These are phyloP conservation scores for Zhuqinia jingwanae DNA, from an alignment of 2,888 invertebrate species.

Conservation along the genomic window DNA sequence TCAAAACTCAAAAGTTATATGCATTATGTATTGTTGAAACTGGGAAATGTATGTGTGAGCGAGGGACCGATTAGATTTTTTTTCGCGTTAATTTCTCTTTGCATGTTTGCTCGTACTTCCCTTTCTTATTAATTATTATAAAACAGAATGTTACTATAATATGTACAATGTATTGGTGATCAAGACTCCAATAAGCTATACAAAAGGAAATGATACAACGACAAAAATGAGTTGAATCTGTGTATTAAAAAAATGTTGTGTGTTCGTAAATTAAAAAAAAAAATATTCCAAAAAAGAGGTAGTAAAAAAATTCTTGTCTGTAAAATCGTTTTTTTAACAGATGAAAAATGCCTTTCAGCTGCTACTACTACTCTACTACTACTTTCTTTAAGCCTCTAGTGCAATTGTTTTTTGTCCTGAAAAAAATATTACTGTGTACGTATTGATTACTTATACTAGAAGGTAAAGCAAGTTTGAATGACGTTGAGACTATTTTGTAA, in stretches of 20 bases:
- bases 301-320: not conserved
- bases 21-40: too few relatives aligned
- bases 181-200: conserved; percentile 19
- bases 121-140: conserved; percentile 13
- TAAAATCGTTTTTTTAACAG: not conserved
- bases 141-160: conserved; percentile 15
- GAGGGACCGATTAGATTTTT: too few relatives aligned
- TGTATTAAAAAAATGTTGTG: not conserved
- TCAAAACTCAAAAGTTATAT: too few relatives aligned
- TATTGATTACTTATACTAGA: not conserved
- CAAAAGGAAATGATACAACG: conserved; percentile 13
- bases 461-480: conserved; percentile 1
- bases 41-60: too few relatives aligned
- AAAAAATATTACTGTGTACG: not conserved
- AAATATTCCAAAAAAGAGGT: not conserved
- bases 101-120: conserved; percentile 6
- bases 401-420: too few relatives aligned
- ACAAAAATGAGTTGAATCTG: conserved; percentile 1
- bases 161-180: conserved; percentile 36
- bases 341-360: not conserved
- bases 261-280: not conserved
- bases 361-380: too few relatives aligned
- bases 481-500: conserved; percentile 47
- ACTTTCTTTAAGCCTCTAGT: too few relatives aligned
- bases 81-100: too few relatives aligned